Conservation (phyloP, 2,113 vertebrate genomes). For the Chloroceryle aenea region DNA sequence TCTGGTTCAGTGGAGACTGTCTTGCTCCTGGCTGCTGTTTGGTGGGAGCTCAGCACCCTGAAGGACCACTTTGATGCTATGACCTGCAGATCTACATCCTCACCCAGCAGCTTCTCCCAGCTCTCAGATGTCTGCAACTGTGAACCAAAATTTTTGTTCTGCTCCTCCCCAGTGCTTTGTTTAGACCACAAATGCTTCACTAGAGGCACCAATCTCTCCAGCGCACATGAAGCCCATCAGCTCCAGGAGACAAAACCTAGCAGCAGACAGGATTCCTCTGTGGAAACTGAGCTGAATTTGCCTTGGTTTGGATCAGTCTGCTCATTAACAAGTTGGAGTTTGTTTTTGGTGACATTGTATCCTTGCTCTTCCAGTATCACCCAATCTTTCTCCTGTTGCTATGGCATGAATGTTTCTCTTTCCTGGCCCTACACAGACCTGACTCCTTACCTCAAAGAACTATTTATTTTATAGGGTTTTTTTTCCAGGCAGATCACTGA, state of each 20-base stretch:
- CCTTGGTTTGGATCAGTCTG: neutral
- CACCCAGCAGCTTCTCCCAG: neutral
- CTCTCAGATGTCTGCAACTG: too few species aligned
- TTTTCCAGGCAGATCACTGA: neutral
- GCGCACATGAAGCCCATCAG: neutral
- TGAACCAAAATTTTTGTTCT: neutral
- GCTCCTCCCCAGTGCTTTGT: neutral
- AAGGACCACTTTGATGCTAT: neutral
- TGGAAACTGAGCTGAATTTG: neutral
- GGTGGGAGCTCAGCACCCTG: neutral
- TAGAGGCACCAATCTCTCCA: accelerated
- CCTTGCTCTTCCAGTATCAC: neutral
- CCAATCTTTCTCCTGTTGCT: neutral
- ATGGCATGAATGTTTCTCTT: neutral
- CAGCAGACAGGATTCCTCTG: neutral
- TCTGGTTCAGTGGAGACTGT: accelerated
- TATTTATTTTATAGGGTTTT: neutral
- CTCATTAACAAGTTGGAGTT: neutral
- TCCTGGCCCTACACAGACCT: neutral
- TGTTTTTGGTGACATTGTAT: neutral
- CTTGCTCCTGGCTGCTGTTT: neutral
- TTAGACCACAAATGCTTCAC: neutral
- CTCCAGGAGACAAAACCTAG: neutral
- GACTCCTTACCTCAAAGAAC: neutral
- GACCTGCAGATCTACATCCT: neutral